These are phyloP conservation scores for Scleropages formosus DNA, from an alignment of 2,797 vertebrate species.

Conservation along the genomic window DNA sequence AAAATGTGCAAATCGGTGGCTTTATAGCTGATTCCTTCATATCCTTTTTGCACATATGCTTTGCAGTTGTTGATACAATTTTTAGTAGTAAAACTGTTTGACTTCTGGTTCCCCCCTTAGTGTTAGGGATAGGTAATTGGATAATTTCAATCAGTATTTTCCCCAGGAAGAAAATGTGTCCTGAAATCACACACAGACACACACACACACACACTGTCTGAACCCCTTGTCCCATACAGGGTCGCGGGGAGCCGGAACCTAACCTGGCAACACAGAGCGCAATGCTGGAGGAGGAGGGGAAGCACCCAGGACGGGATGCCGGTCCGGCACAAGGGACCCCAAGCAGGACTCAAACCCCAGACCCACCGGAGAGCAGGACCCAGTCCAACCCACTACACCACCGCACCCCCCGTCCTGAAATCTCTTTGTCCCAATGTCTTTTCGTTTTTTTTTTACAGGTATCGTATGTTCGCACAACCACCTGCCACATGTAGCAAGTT, in stretches of 20 bases:
- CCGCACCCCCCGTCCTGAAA: neutral
- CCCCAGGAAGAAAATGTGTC: neutral
- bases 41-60: conserved; percentile 1
- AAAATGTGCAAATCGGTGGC: conserved; percentile 23
- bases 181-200: too few relatives aligned
- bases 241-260: too few relatives aligned
- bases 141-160: neutral
- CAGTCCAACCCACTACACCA: too few relatives aligned
- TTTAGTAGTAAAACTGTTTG: neutral
- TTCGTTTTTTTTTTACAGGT: neutral
- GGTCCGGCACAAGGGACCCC: too few relatives aligned
- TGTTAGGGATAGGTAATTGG: neutral
- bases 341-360: too few relatives aligned
- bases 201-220: neutral
- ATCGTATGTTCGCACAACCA: conserved; percentile 15
- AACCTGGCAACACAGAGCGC: too few relatives aligned
- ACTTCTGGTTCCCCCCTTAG: neutral
- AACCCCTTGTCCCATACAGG: too few relatives aligned
- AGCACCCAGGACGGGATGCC: too few relatives aligned
- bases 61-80: neutral
- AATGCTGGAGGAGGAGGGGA: too few relatives aligned
- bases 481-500: conserved; percentile 47
- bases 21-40: conserved; percentile 10
- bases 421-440: neutral
- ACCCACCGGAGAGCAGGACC: too few relatives aligned